Conservation (phyloP, 30 jellyfish, hydroid and myxozoan genomes). For the Mastigias papua region DNA sequence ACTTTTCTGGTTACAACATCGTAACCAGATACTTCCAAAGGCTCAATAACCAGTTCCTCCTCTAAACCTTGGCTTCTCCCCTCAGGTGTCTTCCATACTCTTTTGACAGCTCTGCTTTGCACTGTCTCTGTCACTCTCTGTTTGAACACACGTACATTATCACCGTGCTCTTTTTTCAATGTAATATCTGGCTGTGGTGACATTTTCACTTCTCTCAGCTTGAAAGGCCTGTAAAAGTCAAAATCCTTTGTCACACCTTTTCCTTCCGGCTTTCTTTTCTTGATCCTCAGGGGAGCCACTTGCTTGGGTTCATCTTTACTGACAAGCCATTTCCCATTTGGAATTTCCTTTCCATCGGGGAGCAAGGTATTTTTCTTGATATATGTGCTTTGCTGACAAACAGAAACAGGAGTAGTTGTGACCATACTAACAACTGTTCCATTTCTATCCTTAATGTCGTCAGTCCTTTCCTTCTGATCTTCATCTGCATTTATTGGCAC, state of each 20-base stretch:
- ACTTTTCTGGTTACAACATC: conserved; percentile 27
- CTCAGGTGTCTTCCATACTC: conserved; percentile 49
- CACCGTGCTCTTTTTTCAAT: conserved; percentile 48
- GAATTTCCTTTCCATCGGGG: conserved; percentile 63
- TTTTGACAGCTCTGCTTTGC: conserved; percentile 26
- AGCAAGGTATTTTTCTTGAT: conserved; percentile 57
- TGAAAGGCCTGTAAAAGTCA: conserved; percentile 29
- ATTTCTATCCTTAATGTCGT: conserved; percentile 31
- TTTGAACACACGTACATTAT: conserved; percentile 50
- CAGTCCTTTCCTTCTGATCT: conserved; percentile 35
- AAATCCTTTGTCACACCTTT: conserved; percentile 3
- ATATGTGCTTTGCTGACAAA: conserved; percentile 41
- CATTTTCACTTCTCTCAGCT: conserved; percentile 12
- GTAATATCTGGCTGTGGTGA: conserved; percentile 23
- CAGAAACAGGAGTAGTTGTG: conserved; percentile 52
- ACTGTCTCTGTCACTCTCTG: conserved; percentile 16
- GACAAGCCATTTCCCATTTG: conserved; percentile 39
- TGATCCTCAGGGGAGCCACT: conserved; percentile 1
- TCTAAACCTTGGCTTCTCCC: conserved; percentile 72
- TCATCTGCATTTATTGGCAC: conserved; percentile 71
- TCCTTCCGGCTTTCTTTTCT: conserved; percentile 10
- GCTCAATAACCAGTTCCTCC: conserved; percentile 76
- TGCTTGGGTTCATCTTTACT: conserved; percentile 24
- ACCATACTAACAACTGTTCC: conserved; percentile 43
- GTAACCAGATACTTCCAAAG: conserved; percentile 80